Evolutionary conservation across 1,140 invertebrate genomes (phyloP).

Genomic region (Ooceraea biroi): DNA sequence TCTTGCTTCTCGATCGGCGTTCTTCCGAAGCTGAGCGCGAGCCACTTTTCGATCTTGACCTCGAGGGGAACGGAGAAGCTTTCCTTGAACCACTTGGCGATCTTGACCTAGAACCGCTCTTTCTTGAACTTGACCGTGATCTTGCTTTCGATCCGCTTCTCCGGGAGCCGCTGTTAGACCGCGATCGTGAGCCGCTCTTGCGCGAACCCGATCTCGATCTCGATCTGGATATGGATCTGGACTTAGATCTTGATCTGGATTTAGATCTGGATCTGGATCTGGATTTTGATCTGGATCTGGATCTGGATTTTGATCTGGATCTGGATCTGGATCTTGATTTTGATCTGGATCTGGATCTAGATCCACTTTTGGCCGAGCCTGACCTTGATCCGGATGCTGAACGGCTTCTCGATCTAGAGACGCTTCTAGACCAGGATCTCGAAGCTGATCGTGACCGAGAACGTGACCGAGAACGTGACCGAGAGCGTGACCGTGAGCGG

Average conservation of each 20-base stretch:
- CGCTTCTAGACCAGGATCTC: conserved; percentile 72
- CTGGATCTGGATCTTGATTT: conserved; percentile 78
- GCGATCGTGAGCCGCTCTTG: conserved; percentile 72
- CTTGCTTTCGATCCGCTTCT: conserved; percentile 74
- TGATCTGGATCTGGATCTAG: conserved; percentile 74
- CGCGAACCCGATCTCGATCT: conserved; percentile 75
- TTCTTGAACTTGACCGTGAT: conserved; percentile 75
- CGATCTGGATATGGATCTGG: conserved; percentile 71
- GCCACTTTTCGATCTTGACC: conserved; percentile 74
- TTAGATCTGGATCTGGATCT: conserved; percentile 59
- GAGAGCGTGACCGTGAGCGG: conserved; percentile 70
- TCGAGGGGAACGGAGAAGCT: conserved; percentile 66
- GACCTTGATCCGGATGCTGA: conserved; percentile 76
- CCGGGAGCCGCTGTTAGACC: conserved; percentile 68
- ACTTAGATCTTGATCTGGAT: conserved; percentile 76
- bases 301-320: conserved; percentile 59
- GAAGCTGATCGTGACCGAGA: conserved; percentile 74
- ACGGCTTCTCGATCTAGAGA: conserved; percentile 65
- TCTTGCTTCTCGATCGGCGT: conserved; percentile 73
- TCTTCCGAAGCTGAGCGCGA: conserved; percentile 81
- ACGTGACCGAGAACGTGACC: conserved; percentile 49
- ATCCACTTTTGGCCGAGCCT: conserved; percentile 50
- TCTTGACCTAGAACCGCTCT: conserved; percentile 72
- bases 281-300: conserved; percentile 79
- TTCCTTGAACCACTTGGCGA: conserved; percentile 78